A percentile compares a stretch with the other conserved stretches of the same genome.
Evolutionary conservation across 2,888 invertebrate species (phyloP).

Genomic region (Cephus spinipes): DNA sequence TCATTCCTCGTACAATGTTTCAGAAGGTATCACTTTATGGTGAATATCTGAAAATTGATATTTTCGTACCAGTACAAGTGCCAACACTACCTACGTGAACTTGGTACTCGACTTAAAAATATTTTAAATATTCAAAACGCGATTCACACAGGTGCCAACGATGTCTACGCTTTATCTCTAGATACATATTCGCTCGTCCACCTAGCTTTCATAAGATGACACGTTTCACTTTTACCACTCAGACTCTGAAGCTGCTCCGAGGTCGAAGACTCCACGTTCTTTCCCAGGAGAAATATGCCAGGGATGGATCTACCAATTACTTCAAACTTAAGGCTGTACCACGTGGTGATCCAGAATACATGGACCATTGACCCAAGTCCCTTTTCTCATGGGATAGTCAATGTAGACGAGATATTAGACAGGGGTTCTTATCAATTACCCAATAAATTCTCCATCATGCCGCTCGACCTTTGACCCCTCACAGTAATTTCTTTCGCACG

Average conservation of each 20-base stretch:
- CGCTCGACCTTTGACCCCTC: not conserved
- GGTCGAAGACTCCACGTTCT: not conserved
- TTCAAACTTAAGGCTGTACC: not conserved
- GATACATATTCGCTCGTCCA: not conserved
- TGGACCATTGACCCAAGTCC: not conserved
- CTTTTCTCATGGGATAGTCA: not conserved
- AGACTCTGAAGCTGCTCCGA: not conserved
- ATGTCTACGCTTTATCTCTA: not conserved
- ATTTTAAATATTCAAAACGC: no score
- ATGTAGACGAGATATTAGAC: not conserved
- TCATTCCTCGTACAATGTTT: no score
- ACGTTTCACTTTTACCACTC: no score
- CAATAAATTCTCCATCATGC: not conserved
- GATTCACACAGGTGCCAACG: not conserved
- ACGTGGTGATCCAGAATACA: not conserved
- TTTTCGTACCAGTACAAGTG: not conserved
- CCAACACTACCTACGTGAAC: not conserved
- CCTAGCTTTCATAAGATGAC: not conserved
- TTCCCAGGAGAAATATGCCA: not conserved
- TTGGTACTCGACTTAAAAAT: no score
- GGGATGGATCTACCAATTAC: not conserved
- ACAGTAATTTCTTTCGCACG: not conserved
- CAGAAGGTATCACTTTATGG: not conserved
- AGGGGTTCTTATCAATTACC: not conserved
- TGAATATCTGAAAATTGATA: not conserved